phyloP scores from a whole-genome alignment of 2,888 invertebrate species.

The Eurois occulta region DNA sequence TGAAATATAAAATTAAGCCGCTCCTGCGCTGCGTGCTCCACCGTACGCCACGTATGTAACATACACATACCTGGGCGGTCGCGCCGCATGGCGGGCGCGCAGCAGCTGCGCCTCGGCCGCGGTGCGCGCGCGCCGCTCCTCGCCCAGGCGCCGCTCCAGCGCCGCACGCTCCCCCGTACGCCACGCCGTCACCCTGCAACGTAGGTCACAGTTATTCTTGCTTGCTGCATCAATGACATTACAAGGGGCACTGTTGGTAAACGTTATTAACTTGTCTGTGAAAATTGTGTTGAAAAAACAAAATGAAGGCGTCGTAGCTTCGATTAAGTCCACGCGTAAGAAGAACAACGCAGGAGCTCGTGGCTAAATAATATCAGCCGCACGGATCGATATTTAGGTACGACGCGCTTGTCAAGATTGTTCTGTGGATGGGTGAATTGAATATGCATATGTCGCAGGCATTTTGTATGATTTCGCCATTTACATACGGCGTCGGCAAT shows the following conservation, averaged over 20 bases:
- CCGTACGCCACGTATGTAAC: no score
- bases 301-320: background rate
- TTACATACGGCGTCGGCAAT: no score
- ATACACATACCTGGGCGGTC: no score
- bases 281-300: background rate
- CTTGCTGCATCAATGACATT: background rate
- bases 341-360: background rate
- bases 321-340: background rate
- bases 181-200: constrained; percentile 84
- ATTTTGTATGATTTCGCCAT: no score
- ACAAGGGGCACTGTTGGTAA: background rate
- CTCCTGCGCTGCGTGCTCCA: no score
- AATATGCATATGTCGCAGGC: no score
- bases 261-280: background rate
- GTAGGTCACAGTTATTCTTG: background rate
- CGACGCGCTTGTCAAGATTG: no score
- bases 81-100: no score
- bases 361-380: background rate
- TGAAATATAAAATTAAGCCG: background rate
- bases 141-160: constrained; percentile 95
- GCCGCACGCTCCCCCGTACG: constrained; percentile 93
- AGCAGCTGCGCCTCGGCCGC: constrained; percentile 73
- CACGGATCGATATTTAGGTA: background rate
- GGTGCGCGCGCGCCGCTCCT: constrained; percentile 95
- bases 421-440: no score